Base-by-base conservation (phyloP, 2,113 vertebrate genomes). In the Neolamprologus hecqui region DNA sequence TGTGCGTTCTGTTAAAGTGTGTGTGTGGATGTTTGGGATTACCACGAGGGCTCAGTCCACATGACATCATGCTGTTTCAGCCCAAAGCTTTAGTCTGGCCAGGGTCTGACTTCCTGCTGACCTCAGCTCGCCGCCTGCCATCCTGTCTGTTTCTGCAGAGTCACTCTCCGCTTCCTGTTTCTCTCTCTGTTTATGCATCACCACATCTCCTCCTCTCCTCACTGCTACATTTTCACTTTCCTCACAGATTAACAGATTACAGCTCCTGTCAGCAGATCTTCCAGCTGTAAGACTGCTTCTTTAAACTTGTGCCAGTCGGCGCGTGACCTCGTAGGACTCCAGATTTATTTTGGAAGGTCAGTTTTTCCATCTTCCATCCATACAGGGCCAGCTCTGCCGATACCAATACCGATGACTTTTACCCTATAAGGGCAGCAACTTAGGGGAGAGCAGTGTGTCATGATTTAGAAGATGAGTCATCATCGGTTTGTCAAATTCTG, bases 101-200 rank as follows among this genome's bases (percentile, higher is more conserved):
- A 70, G 10, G 3, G 79, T 87, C 93, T 92, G 91, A 87, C 87
- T 83, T 88, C 83, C 84, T 89, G 85, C 89, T 86, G 86, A 90
- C 84, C 88, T 83, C 88, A 47, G 45, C 82, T 31, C 33, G 1
- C 85, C 37, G 40, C 70, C 57, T n/a, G 33, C 58, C 19, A 8
- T 40, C 58, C 84, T n/a, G 47, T 79, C 89, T 37, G 31, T 70
- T 91, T 87, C 65, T 92, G 86, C 85, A 3, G 28, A 87, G 83
- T 92, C 91, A 90, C 85, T 23, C 40, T 75, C 42, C 26, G 12
- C 75, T 17, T 45, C 33, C 15, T 37, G 14, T 82, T 54, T 19
- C 57, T 13, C 45, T 60, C 42, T 17, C 47, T 42, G 17, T 49
- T 26, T 14, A 21, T 55, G 19, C 68, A 40, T 81, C 83, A 23